Percentiles rank a stretch among this genome's conserved stretches.
Conservation (phyloP, 2,797 vertebrate genomes). For the Chaetodon trifasciatus region DNA sequence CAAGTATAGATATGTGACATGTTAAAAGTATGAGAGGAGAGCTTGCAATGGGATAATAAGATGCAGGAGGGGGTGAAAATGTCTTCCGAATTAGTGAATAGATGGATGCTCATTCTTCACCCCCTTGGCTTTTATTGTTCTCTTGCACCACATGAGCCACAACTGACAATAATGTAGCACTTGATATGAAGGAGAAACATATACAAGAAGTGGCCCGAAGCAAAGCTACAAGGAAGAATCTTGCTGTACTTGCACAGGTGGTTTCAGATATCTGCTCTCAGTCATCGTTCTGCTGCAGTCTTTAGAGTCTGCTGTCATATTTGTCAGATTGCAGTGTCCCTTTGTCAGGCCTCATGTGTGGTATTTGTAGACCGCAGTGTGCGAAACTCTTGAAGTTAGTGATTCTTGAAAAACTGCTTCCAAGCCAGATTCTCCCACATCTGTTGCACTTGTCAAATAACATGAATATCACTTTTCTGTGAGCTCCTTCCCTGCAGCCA, state of each 20-base stretch:
- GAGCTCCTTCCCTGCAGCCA: slow-evolving; percentile 59
- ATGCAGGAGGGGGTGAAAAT: slow-evolving; percentile 35
- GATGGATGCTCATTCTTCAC: slow-evolving; percentile 60
- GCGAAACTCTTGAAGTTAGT: slow-evolving; percentile 58
- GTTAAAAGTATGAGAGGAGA: slow-evolving; percentile 68
- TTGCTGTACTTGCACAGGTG: slow-evolving; percentile 30
- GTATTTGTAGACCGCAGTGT: slow-evolving; percentile 57
- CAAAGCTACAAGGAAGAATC: slow-evolving; percentile 15
- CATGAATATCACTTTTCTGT: slow-evolving; percentile 70
- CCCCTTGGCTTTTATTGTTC: slow-evolving; percentile 60
- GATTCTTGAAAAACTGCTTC: slow-evolving; percentile 49
- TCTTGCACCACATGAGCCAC: slow-evolving; percentile 43
- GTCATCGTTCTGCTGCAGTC: slow-evolving; percentile 38
- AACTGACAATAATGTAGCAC: slow-evolving; percentile 35
- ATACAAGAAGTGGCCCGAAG: slow-evolving; percentile 15
- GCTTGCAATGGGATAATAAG: slow-evolving; percentile 59
- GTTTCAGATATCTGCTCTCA: slow-evolving; percentile 53
- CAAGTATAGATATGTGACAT: slow-evolving; percentile 65
- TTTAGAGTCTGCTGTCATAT: slow-evolving; percentile 58
- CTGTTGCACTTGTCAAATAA: slow-evolving; percentile 64
- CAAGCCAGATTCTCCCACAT: slow-evolving; percentile 52
- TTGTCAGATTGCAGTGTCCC: slow-evolving; percentile 57
- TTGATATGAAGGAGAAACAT: slow-evolving; percentile 48
- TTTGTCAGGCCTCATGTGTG: slow-evolving; percentile 73
- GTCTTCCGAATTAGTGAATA: slow-evolving; percentile 49